Percentiles rank a stretch among this genome's conserved stretches.
phyloP scores from a whole-genome alignment of 2,113 vertebrate genomes.

The Microtus oregoni region DNA sequence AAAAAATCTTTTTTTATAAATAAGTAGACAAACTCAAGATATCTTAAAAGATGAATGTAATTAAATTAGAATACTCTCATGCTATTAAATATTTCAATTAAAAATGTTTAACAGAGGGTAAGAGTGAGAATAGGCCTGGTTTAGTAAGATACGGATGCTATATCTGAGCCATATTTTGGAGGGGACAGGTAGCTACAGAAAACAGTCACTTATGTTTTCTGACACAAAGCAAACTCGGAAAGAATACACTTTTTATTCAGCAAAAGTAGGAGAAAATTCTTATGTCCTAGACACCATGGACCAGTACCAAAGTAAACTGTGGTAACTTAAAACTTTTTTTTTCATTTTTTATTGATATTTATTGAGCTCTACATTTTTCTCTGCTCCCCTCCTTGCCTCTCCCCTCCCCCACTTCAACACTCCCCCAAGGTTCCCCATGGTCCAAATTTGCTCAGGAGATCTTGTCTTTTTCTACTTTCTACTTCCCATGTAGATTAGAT shows the following conservation, averaged over 20 bases:
- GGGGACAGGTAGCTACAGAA: neutral
- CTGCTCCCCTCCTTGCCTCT: too few relatives aligned
- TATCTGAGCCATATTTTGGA: neutral
- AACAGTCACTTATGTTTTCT: neutral
- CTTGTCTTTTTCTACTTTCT: too few relatives aligned
- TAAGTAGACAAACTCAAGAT: neutral
- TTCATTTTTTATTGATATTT: neutral
- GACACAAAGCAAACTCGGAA: neutral
- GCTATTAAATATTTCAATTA: neutral
- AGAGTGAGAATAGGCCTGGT: neutral
- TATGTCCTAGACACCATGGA: neutral
- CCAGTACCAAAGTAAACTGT: neutral
- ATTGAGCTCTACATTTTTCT: too few relatives aligned
- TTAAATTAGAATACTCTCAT: neutral
- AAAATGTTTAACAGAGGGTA: neutral
- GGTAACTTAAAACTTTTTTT: neutral
- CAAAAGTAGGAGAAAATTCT: neutral
- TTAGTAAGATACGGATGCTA: neutral
- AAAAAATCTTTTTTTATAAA: constrained; percentile 43
- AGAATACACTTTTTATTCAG: neutral
- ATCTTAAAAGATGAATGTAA: neutral
- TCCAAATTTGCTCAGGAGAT: too few relatives aligned
- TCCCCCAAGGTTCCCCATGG: too few relatives aligned
- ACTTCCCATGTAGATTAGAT: too few relatives aligned
- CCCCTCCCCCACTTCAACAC: too few relatives aligned